These are phyloP conservation scores for Pterocles gutturalis DNA, from an alignment of 2,113 vertebrate species.

Conservation along the genomic window DNA sequence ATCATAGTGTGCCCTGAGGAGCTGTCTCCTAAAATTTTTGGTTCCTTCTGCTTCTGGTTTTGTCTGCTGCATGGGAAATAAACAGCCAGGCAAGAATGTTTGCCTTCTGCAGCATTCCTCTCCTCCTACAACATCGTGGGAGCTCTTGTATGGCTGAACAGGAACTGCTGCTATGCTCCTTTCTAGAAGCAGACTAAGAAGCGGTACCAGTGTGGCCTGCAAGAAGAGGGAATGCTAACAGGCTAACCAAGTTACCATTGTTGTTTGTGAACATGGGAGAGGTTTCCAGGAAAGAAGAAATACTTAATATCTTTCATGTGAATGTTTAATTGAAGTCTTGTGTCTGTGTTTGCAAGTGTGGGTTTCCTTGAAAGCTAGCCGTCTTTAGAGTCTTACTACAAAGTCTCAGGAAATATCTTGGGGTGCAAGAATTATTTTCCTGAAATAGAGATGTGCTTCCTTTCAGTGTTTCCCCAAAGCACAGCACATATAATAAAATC, in stretches of 20 bases:
- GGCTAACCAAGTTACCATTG: not conserved
- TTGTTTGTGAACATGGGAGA: not conserved
- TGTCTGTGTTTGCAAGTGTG: not conserved
- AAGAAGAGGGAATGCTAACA: not conserved
- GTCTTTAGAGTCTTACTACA: not conserved
- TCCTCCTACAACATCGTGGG: accelerated
- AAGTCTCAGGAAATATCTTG: not conserved
- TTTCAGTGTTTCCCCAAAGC: not conserved
- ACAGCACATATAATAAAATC: not conserved
- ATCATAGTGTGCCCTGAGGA: not conserved
- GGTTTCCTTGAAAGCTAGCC: not conserved
- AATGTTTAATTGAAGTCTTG: not conserved
- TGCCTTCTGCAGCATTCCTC: not conserved
- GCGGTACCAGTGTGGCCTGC: not conserved
- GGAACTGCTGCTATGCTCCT: not conserved
- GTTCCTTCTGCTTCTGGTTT: not conserved
- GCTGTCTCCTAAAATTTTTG: not conserved
- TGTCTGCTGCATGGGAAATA: not conserved
- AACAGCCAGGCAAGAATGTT: not conserved
- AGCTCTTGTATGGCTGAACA: not conserved
- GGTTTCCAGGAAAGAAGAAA: not conserved
- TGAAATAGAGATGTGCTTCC: not conserved
- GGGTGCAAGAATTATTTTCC: not conserved
- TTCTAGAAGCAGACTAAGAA: not conserved
- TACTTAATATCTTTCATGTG: not conserved